A percentile compares a stretch with the other conserved stretches of the same genome.
Conservation (phyloP, 2,888 invertebrate genomes). For the Brachylomia viminalis region DNA sequence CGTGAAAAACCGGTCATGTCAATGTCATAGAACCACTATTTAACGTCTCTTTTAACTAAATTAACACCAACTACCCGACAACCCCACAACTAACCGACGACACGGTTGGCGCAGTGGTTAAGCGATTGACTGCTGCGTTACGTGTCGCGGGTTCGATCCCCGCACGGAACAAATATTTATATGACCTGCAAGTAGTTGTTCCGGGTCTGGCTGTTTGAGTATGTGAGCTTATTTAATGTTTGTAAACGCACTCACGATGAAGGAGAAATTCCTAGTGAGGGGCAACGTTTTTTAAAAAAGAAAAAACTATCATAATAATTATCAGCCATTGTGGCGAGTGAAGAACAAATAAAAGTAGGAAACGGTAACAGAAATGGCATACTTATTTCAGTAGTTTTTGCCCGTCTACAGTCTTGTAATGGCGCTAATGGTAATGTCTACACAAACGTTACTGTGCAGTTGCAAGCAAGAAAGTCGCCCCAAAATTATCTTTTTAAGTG, state of each 20-base stretch:
- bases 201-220: too few relatives aligned
- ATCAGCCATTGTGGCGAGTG: constrained; percentile 14
- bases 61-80: neutral
- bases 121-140: too few relatives aligned
- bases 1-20: neutral
- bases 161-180: too few relatives aligned
- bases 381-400: constrained; percentile 44
- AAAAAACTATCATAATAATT: constrained; percentile 4
- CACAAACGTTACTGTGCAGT: constrained; percentile 54
- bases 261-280: too few relatives aligned
- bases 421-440: constrained; percentile 62
- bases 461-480: constrained; percentile 49
- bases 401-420: constrained; percentile 55
- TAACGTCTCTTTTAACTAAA: neutral
- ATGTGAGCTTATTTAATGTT: too few relatives aligned
- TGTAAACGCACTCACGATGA: too few relatives aligned
- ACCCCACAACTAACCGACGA: too few relatives aligned
- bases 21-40: too few relatives aligned
- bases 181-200: too few relatives aligned
- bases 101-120: too few relatives aligned
- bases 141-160: too few relatives aligned
- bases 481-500: constrained; percentile 54
- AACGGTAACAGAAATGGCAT: constrained; percentile 32
- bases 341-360: constrained; percentile 24
- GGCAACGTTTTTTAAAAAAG: too few relatives aligned